These are phyloP conservation scores for Mirza zaza DNA, from an alignment of 2,113 vertebrate genomes.

Conservation along the genomic window DNA sequence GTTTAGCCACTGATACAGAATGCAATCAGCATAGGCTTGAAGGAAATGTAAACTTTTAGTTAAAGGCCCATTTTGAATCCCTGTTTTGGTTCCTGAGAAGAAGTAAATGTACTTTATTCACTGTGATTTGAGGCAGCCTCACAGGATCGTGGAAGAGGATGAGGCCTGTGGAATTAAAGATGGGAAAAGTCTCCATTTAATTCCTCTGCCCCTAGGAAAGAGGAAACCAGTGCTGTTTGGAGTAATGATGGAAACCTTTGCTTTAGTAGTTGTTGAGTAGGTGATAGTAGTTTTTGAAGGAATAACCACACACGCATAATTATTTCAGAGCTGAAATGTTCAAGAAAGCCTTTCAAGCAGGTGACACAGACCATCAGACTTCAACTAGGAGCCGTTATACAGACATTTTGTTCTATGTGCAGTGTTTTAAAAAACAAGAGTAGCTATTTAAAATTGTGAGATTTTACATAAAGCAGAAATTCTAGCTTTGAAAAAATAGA, in stretches of 20 bases:
- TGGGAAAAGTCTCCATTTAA: neutral
- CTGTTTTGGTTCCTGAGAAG: neutral
- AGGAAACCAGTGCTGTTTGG: neutral
- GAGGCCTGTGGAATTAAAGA: neutral
- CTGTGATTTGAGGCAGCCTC: neutral
- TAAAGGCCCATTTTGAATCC: neutral
- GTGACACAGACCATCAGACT: neutral
- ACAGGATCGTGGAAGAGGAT: neutral
- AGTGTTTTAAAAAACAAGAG: conserved; percentile 8
- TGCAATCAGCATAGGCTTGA: neutral
- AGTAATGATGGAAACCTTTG: neutral
- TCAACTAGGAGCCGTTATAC: neutral
- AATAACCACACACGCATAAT: neutral
- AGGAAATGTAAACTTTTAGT: neutral
- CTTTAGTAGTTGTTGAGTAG: neutral
- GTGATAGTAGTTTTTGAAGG: neutral
- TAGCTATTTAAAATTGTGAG: neutral
- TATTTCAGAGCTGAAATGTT: neutral
- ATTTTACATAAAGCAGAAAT: conserved; percentile 9
- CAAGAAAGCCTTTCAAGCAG: neutral
- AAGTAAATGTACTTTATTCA: neutral
- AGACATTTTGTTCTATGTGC: neutral
- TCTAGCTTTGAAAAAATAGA: neutral
- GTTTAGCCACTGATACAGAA: neutral
- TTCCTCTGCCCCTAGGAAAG: neutral